These are phyloP conservation scores for Apostichopus parvimensis DNA, from an alignment of 35 echinoderm and acorn worm species.

Conservation along the genomic window DNA sequence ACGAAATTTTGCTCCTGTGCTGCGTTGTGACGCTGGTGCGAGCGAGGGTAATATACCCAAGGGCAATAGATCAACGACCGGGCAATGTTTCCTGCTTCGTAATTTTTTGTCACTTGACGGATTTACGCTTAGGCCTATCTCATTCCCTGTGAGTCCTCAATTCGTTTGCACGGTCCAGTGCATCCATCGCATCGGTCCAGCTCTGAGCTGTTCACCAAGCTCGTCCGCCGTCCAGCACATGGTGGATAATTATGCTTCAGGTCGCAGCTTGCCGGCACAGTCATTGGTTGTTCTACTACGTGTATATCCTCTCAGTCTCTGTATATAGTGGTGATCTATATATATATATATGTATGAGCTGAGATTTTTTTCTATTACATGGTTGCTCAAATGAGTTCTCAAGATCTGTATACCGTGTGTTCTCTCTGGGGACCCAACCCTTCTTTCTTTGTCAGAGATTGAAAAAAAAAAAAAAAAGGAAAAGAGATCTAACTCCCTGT, in stretches of 20 bases:
- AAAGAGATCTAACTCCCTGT: constrained; percentile 15
- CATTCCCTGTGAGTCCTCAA: constrained; percentile 41
- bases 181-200: constrained; percentile 54
- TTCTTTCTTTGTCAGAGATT: neutral
- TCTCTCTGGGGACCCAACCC: constrained; percentile 22
- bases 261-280: constrained; percentile 13
- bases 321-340: neutral
- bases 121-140: constrained; percentile 46
- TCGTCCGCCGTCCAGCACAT: constrained; percentile 17
- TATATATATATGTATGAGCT: neutral
- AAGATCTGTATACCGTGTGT: constrained; percentile 50
- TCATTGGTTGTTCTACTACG: neutral
- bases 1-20: neutral
- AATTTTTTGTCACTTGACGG: constrained; percentile 50
- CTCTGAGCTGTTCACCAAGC: constrained; percentile 52
- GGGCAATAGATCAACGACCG: constrained; percentile 61
- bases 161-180: constrained; percentile 62
- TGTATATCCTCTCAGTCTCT: neutral
- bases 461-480: neutral
- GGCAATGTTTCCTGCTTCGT: neutral
- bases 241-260: constrained; percentile 39
- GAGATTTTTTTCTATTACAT: constrained; percentile 50
- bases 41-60: constrained; percentile 49
- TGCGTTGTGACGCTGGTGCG: neutral
- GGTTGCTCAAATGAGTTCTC: constrained; percentile 25